Evolutionary conservation across 1,140 invertebrate species (phyloP).

Genomic region (Penaeus vannamei): DNA sequence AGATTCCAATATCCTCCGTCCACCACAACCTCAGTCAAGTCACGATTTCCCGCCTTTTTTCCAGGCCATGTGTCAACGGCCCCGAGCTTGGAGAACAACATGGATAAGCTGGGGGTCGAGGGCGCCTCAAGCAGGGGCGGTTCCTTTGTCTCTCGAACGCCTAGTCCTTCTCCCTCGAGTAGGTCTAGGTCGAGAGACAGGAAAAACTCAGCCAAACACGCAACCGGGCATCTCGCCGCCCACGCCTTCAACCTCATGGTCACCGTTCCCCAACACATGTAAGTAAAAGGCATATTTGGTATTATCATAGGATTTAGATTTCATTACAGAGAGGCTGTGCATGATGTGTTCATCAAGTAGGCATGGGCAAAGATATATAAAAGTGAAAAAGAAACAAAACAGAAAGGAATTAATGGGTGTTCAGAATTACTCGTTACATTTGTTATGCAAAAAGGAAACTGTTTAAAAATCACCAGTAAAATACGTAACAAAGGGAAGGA

Average conservation of each 20-base stretch:
- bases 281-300: neutral
- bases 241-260: conserved; percentile 63
- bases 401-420: too few species aligned
- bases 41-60: neutral
- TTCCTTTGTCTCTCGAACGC: conserved; percentile 39
- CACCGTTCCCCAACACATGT: conserved; percentile 56
- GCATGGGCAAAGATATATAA: too few species aligned
- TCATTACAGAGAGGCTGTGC: too few species aligned
- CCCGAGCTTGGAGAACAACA: conserved; percentile 57
- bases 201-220: conserved; percentile 33
- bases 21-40: neutral
- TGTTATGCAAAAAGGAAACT: too few species aligned
- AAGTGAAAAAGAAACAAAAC: too few species aligned
- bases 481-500: too few species aligned
- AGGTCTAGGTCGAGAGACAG: conserved; percentile 44
- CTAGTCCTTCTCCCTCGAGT: conserved; percentile 37
- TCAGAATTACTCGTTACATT: too few species aligned
- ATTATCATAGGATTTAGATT: too few species aligned
- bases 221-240: conserved; percentile 56
- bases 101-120: conserved; percentile 53
- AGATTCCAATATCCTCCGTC: too few species aligned
- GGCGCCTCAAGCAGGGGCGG: conserved; percentile 14
- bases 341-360: too few species aligned
- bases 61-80: conserved; percentile 60
- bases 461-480: too few species aligned